Evolutionary conservation across 1,140 invertebrate species (phyloP), one percentile per base, ranked within the genome.

Genomic region (Triops cancriformis): DNA sequence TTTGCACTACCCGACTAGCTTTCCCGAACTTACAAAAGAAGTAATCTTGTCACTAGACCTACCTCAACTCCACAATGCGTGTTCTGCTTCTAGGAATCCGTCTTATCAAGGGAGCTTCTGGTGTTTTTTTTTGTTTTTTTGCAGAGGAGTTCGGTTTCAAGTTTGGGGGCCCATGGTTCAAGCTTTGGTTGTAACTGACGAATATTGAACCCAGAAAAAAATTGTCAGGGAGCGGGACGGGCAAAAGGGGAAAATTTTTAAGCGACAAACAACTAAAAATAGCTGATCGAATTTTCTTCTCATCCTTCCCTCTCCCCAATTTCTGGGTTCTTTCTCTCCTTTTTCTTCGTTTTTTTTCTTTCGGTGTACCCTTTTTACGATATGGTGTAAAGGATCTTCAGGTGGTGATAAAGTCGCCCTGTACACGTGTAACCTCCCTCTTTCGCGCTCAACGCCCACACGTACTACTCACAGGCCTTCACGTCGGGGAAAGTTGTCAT

Each of bases 361-460:
- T 64, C 18, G 6, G 51, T 64, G 51, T 23, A 23, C 51, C 31
- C 31, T 64, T 64, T 64, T 64, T 64, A 64, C 51, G 9, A 64
- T 64, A 18, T 18, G 51, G 51, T 64, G 51, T 64, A 64, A 64
- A 64, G 51, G 51, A 64, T 64, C 51, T 64, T 64, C 51, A 64
- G 51, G 51, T 64, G 51, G 51, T 64, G 10, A 64, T 64, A 64
- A 64, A 64, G 51, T 64, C 51, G 51, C 51, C 51, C 51, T 23
- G 26, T 26, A 28, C 41, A 37, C 41, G 73, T 74, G 73, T 74
- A 37, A 42, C 28, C 28, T 74, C 73, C 41, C 28, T 42, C 73
- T 74, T 31, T 23, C 18, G 28, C 12, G 73, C 73, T 74, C 73
- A 42, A 37, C 28, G 28, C 28, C 28, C 73, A 31, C 41, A 18